Conservation (phyloP, 2,888 invertebrate genomes). For the Aricia artaxerxes region DNA sequence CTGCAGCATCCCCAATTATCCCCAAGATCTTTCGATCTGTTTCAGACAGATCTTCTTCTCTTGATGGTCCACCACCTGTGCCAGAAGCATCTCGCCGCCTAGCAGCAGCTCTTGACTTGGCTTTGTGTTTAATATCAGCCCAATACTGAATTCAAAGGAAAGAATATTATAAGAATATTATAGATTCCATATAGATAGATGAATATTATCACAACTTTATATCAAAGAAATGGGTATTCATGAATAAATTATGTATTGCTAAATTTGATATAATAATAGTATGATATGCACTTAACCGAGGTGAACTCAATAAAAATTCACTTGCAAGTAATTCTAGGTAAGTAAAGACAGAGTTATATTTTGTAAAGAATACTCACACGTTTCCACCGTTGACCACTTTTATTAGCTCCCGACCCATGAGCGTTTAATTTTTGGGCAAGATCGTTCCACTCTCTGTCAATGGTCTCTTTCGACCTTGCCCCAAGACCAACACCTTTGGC, state of each 20-base stretch:
- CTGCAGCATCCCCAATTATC: background rate
- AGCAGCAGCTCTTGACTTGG: background rate
- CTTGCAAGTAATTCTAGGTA: background rate
- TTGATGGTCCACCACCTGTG: background rate
- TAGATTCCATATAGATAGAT: too few species aligned
- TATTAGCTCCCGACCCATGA: background rate
- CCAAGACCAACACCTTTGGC: too few species aligned
- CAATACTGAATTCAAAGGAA: too few species aligned
- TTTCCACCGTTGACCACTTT: background rate
- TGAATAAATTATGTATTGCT: background rate
- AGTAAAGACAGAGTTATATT: background rate
- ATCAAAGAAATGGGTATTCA: background rate
- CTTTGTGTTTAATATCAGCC: background rate
- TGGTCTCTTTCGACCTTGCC: background rate
- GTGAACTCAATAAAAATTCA: background rate
- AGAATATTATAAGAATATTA: too few species aligned
- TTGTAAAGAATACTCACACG: background rate
- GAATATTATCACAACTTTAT: too few species aligned
- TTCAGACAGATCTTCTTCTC: background rate
- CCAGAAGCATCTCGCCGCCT: background rate
- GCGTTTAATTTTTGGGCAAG: conserved; percentile 1
- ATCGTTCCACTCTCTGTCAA: background rate
- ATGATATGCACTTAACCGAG: too few species aligned
- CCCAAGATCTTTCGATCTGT: background rate
- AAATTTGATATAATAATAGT: background rate